Base-by-base conservation (phyloP, 2,113 vertebrate species). In the Mormoops blainvillei region DNA sequence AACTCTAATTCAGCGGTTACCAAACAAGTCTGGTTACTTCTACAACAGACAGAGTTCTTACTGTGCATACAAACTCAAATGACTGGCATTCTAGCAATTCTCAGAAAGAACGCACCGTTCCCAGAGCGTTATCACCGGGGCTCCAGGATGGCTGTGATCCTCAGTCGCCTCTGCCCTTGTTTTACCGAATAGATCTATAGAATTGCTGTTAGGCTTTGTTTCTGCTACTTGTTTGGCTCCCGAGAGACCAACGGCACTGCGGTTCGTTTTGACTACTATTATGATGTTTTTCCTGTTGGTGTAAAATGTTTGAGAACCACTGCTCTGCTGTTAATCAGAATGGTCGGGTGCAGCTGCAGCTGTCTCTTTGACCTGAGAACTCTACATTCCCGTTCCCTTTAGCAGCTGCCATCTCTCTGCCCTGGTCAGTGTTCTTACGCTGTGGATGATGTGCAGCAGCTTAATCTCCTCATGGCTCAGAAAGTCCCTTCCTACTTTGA, bases 401-500 rank as follows among this genome's bases (percentile, higher is more conserved):
- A 43, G 45, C 38, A 43, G 86, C 73, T 73, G 52, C 52, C 67
- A 48, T 76, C 50, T 81, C 74, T 92, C 70, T 38, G 24, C 28
- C 24, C 54, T 52, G 4, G 45, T 65, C 45, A 50, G 38, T 50
- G 45, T 33, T 73, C 41, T 78, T 14, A 8, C 9, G 7, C 58
- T 84, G 3, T 9, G 31, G 33, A 61, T 78, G 33, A 65, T 28
- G 19, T 0, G 0, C 58, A n/a, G 33, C 48, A 78, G 24, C 28
- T 70, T 65, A 95, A 93, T 45, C 8, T 22, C 36, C 54, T 61
- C 41, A 38, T 26, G 63, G 19, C 31, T 96, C 77, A 86, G 68
- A 89, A 45, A 87, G 20, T 83, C 80, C 86, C 94, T 91, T 93
- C 50, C 63, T 84, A 58, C 45, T 92, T 38, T 91, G 67, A 63